Evolutionary conservation across 35 echinoderm and acorn worm species (phyloP), one percentile per base, ranked within the genome.

Genomic region (Ophioderma brevispina): DNA sequence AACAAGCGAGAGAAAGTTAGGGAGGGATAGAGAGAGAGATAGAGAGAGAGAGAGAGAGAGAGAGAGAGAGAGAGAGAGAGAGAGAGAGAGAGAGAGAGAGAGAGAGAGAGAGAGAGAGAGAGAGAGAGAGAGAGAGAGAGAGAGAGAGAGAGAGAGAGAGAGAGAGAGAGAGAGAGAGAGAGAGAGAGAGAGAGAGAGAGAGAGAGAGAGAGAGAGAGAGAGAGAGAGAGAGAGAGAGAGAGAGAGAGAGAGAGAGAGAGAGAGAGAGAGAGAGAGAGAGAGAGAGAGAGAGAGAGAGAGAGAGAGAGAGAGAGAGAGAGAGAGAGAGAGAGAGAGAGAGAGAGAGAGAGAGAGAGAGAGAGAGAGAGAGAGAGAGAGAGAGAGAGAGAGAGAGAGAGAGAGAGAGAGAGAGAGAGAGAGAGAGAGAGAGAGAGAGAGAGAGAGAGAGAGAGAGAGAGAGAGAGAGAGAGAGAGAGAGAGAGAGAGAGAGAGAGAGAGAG

Each of bases 91-190:
- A 6, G 75, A 6, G 75, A 6, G 75, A 6, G 75, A 6, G 75
- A 77, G 75, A 77, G 75, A 77, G 75, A 77, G 75, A 77, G 75
- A 77, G 37, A 39, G 37, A 39, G 79, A 81, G 79, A 81, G 79
- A 81, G 79, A 81, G 79, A 81, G 79, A 81, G 79, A 81, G 79
- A 81, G 79, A 81, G 79, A 81, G 79, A 81, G 79, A 81, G 75
- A 6, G 75, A 6, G 75, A 6, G 75, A 6, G 75, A 6, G 75
- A 6, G 75, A 6, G 75, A 6, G 75, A 6, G 75, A 6, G 75
- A 6, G 75, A 6, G 75, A 6, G 75, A 6, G 75, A 6, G 75
- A 6, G 75, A 6, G 75, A 6, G 75, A 6, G 75, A 6, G 75
- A 6, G 75, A 6, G 75, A 6, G 75, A 6, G 75, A 6, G 75